These are phyloP conservation scores for Capreolus pygargus DNA, from an alignment of 2,113 vertebrate species.

Conservation along the genomic window DNA sequence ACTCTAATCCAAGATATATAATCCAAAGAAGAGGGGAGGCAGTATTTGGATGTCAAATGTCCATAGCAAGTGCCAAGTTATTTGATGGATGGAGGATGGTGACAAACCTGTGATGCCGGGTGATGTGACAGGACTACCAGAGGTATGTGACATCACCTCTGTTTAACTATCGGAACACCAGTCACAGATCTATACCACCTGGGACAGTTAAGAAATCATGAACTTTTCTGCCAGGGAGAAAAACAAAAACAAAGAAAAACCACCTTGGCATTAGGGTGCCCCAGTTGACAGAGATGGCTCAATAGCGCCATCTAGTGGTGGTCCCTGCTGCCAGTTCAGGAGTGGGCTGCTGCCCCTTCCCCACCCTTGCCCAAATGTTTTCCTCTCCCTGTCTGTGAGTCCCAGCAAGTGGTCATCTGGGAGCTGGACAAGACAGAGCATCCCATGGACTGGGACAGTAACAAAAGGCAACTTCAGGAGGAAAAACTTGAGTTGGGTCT, in stretches of 20 bases:
- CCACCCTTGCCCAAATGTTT: rapidly evolving
- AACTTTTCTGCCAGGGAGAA: constrained; percentile 13
- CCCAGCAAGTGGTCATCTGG: neutral
- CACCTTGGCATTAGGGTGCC: neutral
- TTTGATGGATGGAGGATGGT: neutral
- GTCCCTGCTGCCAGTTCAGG: neutral
- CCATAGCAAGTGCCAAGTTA: neutral
- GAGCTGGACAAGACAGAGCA: neutral
- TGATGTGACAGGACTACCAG: neutral
- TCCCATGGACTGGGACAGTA: neutral
- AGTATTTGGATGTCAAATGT: neutral
- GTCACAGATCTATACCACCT: neutral
- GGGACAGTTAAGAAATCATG: constrained; percentile 19
- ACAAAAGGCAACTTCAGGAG: neutral
- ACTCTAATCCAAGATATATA: neutral
- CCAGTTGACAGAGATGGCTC: neutral
- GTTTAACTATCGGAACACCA: neutral
- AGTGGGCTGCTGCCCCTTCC: rapidly evolving
- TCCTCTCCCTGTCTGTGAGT: neutral
- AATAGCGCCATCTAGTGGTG: constrained; percentile 37
- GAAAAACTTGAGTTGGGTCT: neutral
- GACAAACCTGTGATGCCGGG: neutral
- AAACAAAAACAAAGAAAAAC: neutral
- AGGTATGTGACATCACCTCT: neutral
- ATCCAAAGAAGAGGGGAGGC: neutral